These are phyloP conservation scores for Atherinosoma microstoma DNA, from an alignment of 2,797 vertebrate genomes.

Conservation along the genomic window DNA sequence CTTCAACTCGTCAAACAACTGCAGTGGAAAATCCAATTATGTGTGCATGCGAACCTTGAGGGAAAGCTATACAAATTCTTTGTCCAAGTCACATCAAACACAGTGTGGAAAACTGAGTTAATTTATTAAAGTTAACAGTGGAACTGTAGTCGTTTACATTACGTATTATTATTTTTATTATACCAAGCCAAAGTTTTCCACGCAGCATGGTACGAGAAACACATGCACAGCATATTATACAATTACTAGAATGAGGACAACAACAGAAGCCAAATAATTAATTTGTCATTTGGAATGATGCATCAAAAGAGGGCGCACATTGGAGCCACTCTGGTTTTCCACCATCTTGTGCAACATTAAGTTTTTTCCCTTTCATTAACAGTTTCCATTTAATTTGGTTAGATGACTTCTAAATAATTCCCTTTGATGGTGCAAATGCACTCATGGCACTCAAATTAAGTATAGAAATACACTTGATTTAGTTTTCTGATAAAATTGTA, in stretches of 20 bases:
- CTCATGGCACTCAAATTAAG: slow-evolving; percentile 10
- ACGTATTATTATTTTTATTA: slow-evolving; percentile 51
- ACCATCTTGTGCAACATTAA: slow-evolving; percentile 30
- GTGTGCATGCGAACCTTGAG: slow-evolving; percentile 47
- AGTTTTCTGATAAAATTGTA: background rate
- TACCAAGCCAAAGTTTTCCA: slow-evolving; percentile 48
- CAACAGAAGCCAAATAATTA: slow-evolving; percentile 30
- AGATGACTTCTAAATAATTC: slow-evolving; percentile 24
- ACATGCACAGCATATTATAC: slow-evolving; percentile 29
- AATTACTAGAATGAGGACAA: slow-evolving; percentile 30
- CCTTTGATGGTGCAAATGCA: slow-evolving; percentile 24
- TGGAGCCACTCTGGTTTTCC: slow-evolving; percentile 54
- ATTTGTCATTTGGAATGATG: slow-evolving; percentile 45
- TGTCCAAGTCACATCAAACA: slow-evolving; percentile 64
- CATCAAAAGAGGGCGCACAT: slow-evolving; percentile 27
- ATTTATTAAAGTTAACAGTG: slow-evolving; percentile 68
- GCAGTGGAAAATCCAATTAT: slow-evolving; percentile 72
- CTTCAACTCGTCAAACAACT: slow-evolving; percentile 40
- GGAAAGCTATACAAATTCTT: slow-evolving; percentile 57
- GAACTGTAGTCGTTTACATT: slow-evolving; percentile 66
- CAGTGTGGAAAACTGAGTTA: slow-evolving; percentile 60
- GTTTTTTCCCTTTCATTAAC: slow-evolving; percentile 30
- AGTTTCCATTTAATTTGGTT: slow-evolving; percentile 42
- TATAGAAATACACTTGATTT: background rate
- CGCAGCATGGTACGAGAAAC: slow-evolving; percentile 33